Evolutionary conservation across 2,888 invertebrate species (phyloP).

Genomic region (Pegoplata infirma): DNA sequence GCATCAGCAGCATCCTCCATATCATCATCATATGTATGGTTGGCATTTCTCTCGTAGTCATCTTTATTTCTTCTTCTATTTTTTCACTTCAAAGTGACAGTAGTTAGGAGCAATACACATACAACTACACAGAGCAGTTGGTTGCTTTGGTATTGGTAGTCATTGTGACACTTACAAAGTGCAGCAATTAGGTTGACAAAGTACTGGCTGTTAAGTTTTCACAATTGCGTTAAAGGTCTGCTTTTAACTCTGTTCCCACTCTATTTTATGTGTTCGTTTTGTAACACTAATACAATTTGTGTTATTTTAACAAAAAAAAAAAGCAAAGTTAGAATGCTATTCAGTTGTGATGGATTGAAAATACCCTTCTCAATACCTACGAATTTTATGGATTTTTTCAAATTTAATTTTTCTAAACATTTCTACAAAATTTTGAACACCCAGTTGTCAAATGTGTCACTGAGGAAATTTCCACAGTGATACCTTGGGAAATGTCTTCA

Average conservation of each 20-base stretch:
- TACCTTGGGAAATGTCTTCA: no score
- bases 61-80: not conserved
- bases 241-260: not conserved
- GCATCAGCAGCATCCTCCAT: no score
- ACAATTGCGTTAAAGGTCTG: constrained; percentile 34
- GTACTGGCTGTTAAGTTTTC: constrained; percentile 62
- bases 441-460: no score
- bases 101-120: not conserved
- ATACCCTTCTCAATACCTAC: no score
- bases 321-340: no score
- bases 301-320: not conserved
- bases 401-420: no score
- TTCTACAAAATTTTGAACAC: no score
- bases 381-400: no score
- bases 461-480: no score
- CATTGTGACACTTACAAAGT: constrained; percentile 73
- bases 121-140: no score
- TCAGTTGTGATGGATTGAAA: no score
- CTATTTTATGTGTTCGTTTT: not conserved
- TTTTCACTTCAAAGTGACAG: not conserved
- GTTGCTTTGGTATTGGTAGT: constrained; percentile 9
- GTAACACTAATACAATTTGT: not conserved
- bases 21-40: not conserved
- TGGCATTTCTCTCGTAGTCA: not conserved
- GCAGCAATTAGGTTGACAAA: constrained; percentile 74